Evolutionary conservation across 2,113 vertebrate species (phyloP), one percentile per base, ranked within the genome.

Genomic region (Columba livia): DNA sequence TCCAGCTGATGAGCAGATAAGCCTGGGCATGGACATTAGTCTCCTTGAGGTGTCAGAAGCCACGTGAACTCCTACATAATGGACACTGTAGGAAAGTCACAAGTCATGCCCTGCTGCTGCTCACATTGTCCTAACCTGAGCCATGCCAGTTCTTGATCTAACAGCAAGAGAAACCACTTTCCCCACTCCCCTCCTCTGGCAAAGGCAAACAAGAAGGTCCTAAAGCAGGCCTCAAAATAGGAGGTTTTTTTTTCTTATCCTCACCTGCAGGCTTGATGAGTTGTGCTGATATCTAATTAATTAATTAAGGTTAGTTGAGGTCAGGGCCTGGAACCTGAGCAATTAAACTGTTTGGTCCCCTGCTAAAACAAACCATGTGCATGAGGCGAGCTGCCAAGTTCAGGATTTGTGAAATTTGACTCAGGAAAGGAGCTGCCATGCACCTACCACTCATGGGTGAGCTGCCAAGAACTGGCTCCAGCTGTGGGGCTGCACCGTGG

Each of bases 281-380:
- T 89, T 48, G 32, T n/a, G 53, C 53, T 1, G 3, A 64, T 89
- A 94, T 8, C 89, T 87, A 90, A 97, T 92, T 92, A 94, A 96
- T 95, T 97, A 94, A 94, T 92, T 93, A 87, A 84, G 93, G 91
- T 92, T 88, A 89, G 73, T 53, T 81, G 89, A 95, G 91, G 89
- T 96, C 6, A 0, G 34, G 80, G 69, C 69, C 69, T 29, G 51
- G 86, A 96, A 95, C 56, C 73, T n/a, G 70, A 93, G 86, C 77
- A 95, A 90, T 94, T 93, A 92, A 71, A 79, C 32, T 75, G 57
- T 93, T 94, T 89, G 65, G 11, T 93, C 83, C 73, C 86, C 48
- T 89, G 89, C 53, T 92, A 84, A 81, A 93, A 90, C 32, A 71
- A 87, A 56, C 34, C 53, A 67, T 0, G 1, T 9, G 18, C 40